phyloP scores from a whole-genome alignment of 2,888 invertebrate species.

The Meloe dianella region DNA sequence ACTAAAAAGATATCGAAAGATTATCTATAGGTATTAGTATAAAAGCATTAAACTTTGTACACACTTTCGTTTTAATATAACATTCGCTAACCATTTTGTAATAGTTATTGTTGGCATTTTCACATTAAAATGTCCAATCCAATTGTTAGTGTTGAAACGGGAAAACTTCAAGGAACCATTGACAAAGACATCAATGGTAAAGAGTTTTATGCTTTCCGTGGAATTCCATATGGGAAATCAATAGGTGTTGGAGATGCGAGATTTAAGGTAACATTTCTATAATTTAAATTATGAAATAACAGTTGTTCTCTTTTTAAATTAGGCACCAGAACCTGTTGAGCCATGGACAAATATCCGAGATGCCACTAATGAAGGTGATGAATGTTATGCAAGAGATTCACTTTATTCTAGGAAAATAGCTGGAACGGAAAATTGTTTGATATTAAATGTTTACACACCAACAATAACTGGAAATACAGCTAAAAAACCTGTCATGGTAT shows the following conservation, averaged over 20 bases:
- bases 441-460: slow-evolving; percentile 21
- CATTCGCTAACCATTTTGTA: too few relatives aligned
- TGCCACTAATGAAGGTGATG: slow-evolving; percentile 52
- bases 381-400: slow-evolving; percentile 46
- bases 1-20: too few relatives aligned
- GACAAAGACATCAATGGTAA: background rate
- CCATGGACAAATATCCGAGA: slow-evolving; percentile 54
- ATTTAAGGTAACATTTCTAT: background rate
- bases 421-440: slow-evolving; percentile 23
- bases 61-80: too few relatives aligned
- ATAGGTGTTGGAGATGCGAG: background rate
- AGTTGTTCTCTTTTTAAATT: too few relatives aligned
- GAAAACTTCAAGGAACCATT: background rate
- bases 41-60: too few relatives aligned
- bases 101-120: too few relatives aligned
- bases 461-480: slow-evolving; percentile 5
- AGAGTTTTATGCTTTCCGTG: background rate
- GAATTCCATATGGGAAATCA: background rate
- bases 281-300: background rate
- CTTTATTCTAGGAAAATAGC: slow-evolving; percentile 50
- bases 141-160: background rate
- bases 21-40: too few relatives aligned
- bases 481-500: slow-evolving; percentile 57
- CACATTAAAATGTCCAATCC: background rate
- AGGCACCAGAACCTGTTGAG: slow-evolving; percentile 55